These are phyloP conservation scores for Megaustenia siamemsis DNA, from an alignment of 2,888 invertebrate genomes.

Conservation along the genomic window DNA sequence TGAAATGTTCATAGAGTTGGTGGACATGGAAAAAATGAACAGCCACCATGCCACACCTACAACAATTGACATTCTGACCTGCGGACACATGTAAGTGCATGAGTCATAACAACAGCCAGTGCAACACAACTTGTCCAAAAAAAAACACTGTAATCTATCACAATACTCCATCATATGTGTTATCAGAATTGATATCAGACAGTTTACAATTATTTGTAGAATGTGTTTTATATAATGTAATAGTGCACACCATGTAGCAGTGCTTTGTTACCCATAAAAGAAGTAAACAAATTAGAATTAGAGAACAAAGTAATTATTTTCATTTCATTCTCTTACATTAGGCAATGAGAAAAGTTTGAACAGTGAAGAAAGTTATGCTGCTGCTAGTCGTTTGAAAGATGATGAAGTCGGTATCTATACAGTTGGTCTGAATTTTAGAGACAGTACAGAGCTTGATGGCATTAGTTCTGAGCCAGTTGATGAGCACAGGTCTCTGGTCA, in stretches of 20 bases:
- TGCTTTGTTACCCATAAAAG: background rate
- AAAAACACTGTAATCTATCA: too few relatives aligned
- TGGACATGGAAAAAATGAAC: too few relatives aligned
- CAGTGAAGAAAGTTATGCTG: slow-evolving; percentile 36
- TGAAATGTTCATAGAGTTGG: too few relatives aligned
- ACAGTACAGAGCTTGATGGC: slow-evolving; percentile 64
- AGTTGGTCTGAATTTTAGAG: slow-evolving; percentile 57
- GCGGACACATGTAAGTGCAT: too few relatives aligned
- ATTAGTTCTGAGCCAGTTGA: slow-evolving; percentile 66
- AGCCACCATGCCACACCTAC: too few relatives aligned
- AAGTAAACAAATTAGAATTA: background rate
- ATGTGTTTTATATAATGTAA: background rate
- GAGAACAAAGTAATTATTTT: too few relatives aligned
- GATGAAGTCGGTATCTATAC: slow-evolving; percentile 51
- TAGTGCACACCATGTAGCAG: background rate
- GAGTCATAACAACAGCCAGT: too few relatives aligned
- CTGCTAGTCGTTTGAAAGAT: slow-evolving; percentile 58
- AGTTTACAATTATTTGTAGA: too few relatives aligned
- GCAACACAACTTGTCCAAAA: too few relatives aligned
- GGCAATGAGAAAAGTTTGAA: slow-evolving; percentile 58
- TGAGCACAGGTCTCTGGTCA: slow-evolving; percentile 60
- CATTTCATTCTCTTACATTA: background rate
- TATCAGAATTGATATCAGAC: too few relatives aligned
- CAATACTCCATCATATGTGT: too few relatives aligned
- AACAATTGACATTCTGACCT: too few relatives aligned